These are phyloP conservation scores for Bimastos eiseni DNA, from an alignment of 2,888 invertebrate genomes.

Conservation along the genomic window DNA sequence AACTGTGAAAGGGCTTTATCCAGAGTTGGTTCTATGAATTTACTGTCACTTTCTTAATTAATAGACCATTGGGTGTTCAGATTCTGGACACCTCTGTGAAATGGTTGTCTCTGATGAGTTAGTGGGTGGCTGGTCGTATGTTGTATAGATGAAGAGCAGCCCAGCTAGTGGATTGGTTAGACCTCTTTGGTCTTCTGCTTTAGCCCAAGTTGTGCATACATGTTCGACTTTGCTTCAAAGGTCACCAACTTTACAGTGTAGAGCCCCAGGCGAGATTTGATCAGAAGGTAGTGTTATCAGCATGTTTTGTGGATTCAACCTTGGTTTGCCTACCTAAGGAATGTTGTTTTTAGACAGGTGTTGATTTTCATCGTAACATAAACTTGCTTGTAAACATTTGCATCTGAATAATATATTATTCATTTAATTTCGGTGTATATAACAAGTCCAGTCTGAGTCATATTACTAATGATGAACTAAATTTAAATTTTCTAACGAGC, in stretches of 20 bases:
- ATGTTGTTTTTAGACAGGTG: neutral
- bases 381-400: neutral
- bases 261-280: neutral
- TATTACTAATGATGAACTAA: neutral
- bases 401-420: neutral
- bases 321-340: neutral
- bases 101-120: neutral
- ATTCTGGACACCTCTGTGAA: slow-evolving; percentile 2
- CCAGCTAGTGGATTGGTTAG: neutral
- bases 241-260: neutral
- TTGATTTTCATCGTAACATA: neutral
- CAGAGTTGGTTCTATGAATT: neutral
- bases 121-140: too few species aligned
- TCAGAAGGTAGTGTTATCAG: neutral
- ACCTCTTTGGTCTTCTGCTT: neutral
- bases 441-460: neutral
- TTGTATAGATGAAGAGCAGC: neutral
- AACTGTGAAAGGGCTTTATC: neutral
- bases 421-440: neutral
- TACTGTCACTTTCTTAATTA: neutral
- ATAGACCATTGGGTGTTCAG: neutral
- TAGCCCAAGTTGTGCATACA: neutral
- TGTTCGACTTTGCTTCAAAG: neutral
- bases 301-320: neutral
- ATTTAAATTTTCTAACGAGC: too few species aligned